These are phyloP conservation scores for Lacerta agilis DNA, from an alignment of 2,797 vertebrate species.

Conservation along the genomic window DNA sequence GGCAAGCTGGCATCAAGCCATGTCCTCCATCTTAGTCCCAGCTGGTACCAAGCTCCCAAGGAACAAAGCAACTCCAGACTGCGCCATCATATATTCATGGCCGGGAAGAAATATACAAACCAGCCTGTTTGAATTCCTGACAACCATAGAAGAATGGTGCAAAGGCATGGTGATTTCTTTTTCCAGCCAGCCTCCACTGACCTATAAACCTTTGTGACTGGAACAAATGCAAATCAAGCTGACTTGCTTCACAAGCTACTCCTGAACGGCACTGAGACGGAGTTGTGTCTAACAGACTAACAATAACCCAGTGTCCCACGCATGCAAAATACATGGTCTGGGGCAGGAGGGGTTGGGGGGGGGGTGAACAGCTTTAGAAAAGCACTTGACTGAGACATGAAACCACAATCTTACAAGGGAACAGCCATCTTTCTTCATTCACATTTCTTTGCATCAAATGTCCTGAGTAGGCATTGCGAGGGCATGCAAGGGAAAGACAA, in stretches of 20 bases:
- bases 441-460: constrained; percentile 48
- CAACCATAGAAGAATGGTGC: constrained; percentile 83
- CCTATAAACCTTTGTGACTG: constrained; percentile 97
- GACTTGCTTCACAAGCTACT: constrained; percentile 90
- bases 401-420: constrained; percentile 45
- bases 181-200: constrained; percentile 91
- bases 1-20: constrained; percentile 80
- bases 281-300: constrained; percentile 84
- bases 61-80: constrained; percentile 80
- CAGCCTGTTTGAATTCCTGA: constrained; percentile 80
- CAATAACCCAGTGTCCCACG: constrained; percentile 87
- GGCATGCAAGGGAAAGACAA: background rate
- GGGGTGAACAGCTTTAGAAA: constrained; percentile 76
- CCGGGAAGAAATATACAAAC: constrained; percentile 76
- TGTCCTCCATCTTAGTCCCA: constrained; percentile 82
- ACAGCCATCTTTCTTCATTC: constrained; percentile 45
- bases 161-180: constrained; percentile 84
- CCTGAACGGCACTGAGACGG: constrained; percentile 91
- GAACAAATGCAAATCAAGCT: constrained; percentile 96
- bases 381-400: constrained; percentile 72
- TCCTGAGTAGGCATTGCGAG: background rate
- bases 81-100: constrained; percentile 78
- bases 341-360: constrained; percentile 10
- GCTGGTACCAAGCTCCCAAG: constrained; percentile 77
- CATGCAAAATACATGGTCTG: constrained; percentile 80